Evolutionary conservation across 1,140 invertebrate genomes (phyloP), one percentile per base, ranked within the genome.

Genomic region (Heliconius himera): DNA sequence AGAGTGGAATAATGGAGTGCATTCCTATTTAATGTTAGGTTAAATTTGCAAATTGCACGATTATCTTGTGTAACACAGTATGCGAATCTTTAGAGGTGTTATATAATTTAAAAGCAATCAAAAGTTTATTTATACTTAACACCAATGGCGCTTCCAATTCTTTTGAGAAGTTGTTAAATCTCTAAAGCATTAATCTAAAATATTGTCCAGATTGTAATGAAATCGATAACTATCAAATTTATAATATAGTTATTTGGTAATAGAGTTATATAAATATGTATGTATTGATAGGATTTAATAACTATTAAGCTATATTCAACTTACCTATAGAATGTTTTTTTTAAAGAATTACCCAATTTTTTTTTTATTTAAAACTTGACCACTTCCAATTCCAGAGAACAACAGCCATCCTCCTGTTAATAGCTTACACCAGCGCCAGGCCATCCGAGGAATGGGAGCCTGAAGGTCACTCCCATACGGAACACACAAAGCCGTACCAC

Each of bases 371-470:
- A 46, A 46, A 46, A 13, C 3, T 51, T 51, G 16, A 51, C 26
- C 29, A 71, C n/a, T 16, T 77, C 26, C 9, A 81, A 0, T 89
- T 91, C 11, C 84, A 93, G 90, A 91, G 86, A 88, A 88, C 90
- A 90, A 81, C 91, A 89, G 83, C 87, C 79, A 76, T 94, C 85
- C 83, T 93, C 54, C 93, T 96, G 96, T 95, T 97, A 96, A 95
- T 97, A 96, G 96, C 97, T 95, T 87, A 95, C 95, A 94, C 96
- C 95, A 83, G 95, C 95, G 87, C 96, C 95, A 90, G 96, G 93
- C 96, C 96, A 93, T 94, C 96, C 95, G 88, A 96, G 87, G 89
- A 95, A 90, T 96, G 98, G 97, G 95, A 98, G 96, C 95, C 97
- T 96, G 96, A 98, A 97, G 95, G 98, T 97, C 82, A 94, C 83